Evolutionary conservation across 1,140 invertebrate species (phyloP).

Genomic region (Calycopis cecrops): DNA sequence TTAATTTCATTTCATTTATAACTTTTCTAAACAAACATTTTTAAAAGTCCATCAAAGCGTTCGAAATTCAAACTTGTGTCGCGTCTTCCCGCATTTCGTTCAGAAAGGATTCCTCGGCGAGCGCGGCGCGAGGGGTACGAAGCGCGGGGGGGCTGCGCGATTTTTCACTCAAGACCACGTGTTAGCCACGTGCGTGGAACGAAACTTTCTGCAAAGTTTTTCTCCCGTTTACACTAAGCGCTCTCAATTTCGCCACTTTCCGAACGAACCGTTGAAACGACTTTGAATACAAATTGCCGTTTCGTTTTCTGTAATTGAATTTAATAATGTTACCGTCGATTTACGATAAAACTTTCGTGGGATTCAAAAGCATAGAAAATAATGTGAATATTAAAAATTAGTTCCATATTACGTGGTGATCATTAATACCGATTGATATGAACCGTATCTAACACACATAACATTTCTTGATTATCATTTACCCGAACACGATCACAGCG

Average conservation of each 20-base stretch:
- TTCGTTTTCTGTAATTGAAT: neutral
- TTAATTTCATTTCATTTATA: too few species aligned
- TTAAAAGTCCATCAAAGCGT: conserved; percentile 5
- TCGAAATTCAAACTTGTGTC: conserved; percentile 20
- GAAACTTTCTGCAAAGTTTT: conserved; percentile 42
- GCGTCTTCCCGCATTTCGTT: conserved; percentile 37
- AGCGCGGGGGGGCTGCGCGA: conserved; percentile 51
- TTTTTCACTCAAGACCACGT: conserved; percentile 68
- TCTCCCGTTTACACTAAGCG: conserved; percentile 16
- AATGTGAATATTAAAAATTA: conserved; percentile 49
- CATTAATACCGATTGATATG: conserved; percentile 66
- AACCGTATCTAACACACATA: conserved; percentile 51
- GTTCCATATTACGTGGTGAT: conserved; percentile 62
- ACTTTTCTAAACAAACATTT: too few species aligned
- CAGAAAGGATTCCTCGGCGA: conserved; percentile 37
- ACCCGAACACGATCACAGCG: conserved; percentile 43
- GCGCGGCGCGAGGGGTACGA: conserved; percentile 24
- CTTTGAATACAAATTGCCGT: too few species aligned
- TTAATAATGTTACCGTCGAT: neutral
- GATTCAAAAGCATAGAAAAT: conserved; percentile 13
- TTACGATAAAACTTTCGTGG: conserved; percentile 16
- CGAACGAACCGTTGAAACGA: neutral
- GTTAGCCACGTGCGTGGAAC: conserved; percentile 52
- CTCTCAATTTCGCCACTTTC: neutral
- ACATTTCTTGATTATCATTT: conserved; percentile 34